These are phyloP conservation scores for Drosophila planitibia DNA, from an alignment of 2,888 invertebrate genomes.

Conservation along the genomic window DNA sequence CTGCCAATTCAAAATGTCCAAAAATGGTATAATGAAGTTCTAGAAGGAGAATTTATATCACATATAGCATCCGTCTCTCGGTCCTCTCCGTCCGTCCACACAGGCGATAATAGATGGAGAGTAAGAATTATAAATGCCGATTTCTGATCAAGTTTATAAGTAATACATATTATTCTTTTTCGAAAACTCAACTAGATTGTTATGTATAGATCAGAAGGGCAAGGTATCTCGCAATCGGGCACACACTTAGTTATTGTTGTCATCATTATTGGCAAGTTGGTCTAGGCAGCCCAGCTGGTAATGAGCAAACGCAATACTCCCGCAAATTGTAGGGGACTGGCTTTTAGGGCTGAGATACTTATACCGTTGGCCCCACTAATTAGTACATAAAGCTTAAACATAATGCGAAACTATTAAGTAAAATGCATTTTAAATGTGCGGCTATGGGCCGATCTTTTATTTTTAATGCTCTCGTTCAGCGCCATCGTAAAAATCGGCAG, in stretches of 20 bases:
- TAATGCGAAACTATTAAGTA: conserved; percentile 70
- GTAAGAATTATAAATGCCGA: not conserved
- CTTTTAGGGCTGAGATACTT: not conserved
- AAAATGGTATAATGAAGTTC: not conserved
- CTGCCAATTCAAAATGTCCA: not conserved
- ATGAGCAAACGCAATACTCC: conserved; percentile 17
- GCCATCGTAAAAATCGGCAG: conserved; percentile 74
- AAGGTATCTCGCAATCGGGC: not conserved
- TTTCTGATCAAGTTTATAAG: not conserved
- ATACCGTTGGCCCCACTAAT: conserved; percentile 54
- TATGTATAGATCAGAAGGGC: not conserved
- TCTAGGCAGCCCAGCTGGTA: not conserved
- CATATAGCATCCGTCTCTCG: not conserved
- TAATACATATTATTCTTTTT: not conserved
- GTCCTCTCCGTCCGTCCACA: not conserved
- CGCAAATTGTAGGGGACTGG: conserved; percentile 5
- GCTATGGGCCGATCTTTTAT: conserved; percentile 37
- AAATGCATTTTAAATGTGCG: conserved; percentile 70
- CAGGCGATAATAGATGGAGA: not conserved
- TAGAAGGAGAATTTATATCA: not conserved
- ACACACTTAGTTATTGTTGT: conserved; percentile 28
- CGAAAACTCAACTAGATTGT: not conserved
- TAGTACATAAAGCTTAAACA: conserved; percentile 69
- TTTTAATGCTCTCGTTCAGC: conserved; percentile 63
- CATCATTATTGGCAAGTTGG: conserved; percentile 41